phyloP scores from a whole-genome alignment of 2,113 vertebrate species.

The Otocyon megalotis region DNA sequence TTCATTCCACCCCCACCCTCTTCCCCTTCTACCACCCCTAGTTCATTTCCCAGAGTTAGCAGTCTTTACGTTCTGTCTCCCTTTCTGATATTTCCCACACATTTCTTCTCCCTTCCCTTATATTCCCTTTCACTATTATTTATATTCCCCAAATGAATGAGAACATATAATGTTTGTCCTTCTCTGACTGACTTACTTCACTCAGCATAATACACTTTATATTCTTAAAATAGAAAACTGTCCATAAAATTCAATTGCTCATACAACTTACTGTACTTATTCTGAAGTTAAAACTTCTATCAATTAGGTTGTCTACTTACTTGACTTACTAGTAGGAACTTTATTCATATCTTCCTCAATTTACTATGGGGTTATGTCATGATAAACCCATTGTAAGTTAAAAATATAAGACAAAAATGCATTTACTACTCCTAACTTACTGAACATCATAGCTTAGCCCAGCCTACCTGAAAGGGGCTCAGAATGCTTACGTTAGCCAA shows the following conservation, averaged over 20 bases:
- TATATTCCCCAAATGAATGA: no score
- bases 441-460: not conserved
- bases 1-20: no score
- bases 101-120: no score
- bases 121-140: no score
- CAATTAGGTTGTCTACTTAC: not conserved
- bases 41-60: no score
- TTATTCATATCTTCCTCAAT: not conserved
- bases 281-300: conserved; percentile 30
- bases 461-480: not conserved
- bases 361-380: not conserved
- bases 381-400: not conserved
- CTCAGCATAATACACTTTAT: not conserved
- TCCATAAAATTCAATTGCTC: not conserved
- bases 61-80: no score
- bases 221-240: not conserved
- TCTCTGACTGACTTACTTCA: no score
- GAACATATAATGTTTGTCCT: no score
- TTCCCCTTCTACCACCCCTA: no score
- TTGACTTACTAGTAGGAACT: not conserved
- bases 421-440: not conserved
- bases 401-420: not conserved
- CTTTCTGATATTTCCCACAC: no score
- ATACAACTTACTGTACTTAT: conserved; percentile 10
- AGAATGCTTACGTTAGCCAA: not conserved